Evolutionary conservation across 2,888 invertebrate genomes (phyloP).

Genomic region (Heterodera filipjevi): DNA sequence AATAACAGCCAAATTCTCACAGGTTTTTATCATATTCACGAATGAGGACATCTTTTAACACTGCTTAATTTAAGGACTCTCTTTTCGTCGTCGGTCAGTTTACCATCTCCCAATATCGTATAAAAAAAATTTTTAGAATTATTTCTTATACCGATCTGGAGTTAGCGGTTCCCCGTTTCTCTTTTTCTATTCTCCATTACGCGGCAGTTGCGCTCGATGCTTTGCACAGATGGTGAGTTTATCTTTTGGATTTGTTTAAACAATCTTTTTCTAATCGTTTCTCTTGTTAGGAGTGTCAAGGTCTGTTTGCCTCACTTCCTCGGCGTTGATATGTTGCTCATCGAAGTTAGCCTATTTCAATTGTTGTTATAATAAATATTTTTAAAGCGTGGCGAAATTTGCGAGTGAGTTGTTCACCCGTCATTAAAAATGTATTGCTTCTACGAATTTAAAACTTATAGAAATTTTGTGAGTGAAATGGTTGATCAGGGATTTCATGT

Average conservation of each 20-base stretch:
- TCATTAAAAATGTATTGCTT: background rate
- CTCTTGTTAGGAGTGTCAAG: slow-evolving; percentile 47
- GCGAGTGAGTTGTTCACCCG: slow-evolving; percentile 37
- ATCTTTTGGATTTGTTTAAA: background rate
- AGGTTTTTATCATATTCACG: slow-evolving; percentile 3
- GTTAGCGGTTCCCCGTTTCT: slow-evolving; percentile 42
- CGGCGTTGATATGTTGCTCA: slow-evolving; percentile 61
- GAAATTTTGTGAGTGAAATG: slow-evolving; percentile 46
- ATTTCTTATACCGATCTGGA: slow-evolving; percentile 70
- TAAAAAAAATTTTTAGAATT: slow-evolving; percentile 58
- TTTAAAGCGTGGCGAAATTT: slow-evolving; percentile 53
- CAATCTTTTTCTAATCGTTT: background rate
- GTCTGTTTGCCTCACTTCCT: slow-evolving; percentile 59
- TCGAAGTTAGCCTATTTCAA: slow-evolving; percentile 39
- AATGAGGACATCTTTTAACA: too few relatives aligned
- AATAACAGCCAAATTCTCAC: slow-evolving; percentile 75
- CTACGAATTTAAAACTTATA: slow-evolving; percentile 5
- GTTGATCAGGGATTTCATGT: slow-evolving; percentile 38
- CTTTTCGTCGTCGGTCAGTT: slow-evolving; percentile 74
- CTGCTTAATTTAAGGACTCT: slow-evolving; percentile 67
- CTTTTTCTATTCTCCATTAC: background rate
- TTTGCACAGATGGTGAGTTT: background rate
- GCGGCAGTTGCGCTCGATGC: background rate
- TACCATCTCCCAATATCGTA: background rate
- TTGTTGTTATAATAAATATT: slow-evolving; percentile 36